phyloP scores from a whole-genome alignment of 2,888 invertebrate species.

The Latrodectus hesperus region DNA sequence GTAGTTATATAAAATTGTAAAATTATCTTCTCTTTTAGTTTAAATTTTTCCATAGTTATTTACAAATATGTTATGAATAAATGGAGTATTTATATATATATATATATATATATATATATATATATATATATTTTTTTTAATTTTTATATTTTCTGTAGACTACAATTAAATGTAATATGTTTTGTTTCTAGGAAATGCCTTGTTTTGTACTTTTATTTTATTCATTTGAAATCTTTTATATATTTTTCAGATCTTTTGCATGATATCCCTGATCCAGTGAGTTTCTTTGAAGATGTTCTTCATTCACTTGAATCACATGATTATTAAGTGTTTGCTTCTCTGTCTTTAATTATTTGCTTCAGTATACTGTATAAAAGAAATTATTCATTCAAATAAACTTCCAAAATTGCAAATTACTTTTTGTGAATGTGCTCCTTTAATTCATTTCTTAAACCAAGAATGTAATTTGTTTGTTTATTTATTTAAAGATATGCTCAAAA shows the following conservation, averaged over 20 bases:
- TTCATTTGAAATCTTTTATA: no score
- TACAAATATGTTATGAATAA: not conserved
- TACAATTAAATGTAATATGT: no score
- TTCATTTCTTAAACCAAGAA: no score
- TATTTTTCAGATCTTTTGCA: constrained; percentile 79
- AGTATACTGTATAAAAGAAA: constrained; percentile 23
- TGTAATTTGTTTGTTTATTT: no score
- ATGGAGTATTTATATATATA: not conserved
- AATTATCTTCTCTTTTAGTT: not conserved
- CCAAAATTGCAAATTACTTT: no score
- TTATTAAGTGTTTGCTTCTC: constrained; percentile 12
- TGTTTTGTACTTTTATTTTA: no score
- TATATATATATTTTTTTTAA: not conserved
- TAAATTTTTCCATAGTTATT: not conserved
- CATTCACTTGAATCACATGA: constrained; percentile 71
- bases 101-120: no score
- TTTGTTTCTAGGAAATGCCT: no score
- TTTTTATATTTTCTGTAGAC: no score
- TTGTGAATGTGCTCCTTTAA: no score
- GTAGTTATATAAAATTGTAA: not conserved
- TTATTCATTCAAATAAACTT: not conserved
- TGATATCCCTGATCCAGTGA: constrained; percentile 82
- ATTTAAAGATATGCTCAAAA: no score
- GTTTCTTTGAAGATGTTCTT: constrained; percentile 79
- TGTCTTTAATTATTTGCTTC: constrained; percentile 8